Evolutionary conservation across 2,888 invertebrate species (phyloP).

Genomic region (Tiliacea aurago): DNA sequence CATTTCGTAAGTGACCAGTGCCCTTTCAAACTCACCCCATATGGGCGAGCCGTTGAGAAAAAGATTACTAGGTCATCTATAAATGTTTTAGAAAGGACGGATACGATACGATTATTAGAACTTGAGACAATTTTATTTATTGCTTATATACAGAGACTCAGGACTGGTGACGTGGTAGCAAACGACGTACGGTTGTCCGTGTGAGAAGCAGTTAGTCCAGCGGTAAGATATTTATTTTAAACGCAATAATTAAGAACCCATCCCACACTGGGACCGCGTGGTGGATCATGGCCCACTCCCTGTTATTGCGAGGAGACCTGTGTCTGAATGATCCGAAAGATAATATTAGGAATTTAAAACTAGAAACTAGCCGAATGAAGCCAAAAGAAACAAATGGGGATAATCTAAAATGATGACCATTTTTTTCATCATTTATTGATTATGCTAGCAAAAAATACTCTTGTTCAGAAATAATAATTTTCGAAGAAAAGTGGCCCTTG

Average conservation of each 20-base stretch:
- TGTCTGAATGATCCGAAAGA: neutral
- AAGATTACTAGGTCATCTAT: slow-evolving; percentile 66
- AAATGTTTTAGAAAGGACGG: slow-evolving; percentile 41
- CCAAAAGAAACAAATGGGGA: neutral
- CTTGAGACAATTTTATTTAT: neutral
- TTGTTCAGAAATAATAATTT: neutral
- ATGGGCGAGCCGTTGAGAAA: slow-evolving; percentile 52
- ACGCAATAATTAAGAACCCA: neutral
- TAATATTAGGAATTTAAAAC: neutral
- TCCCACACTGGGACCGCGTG: neutral
- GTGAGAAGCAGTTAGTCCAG: no score
- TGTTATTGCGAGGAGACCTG: no score
- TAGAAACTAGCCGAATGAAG: neutral
- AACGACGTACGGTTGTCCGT: no score
- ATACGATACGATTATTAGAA: slow-evolving; percentile 9
- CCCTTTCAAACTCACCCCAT: slow-evolving; percentile 65
- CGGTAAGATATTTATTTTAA: neutral
- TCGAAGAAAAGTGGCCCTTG: neutral
- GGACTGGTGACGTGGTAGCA: no score
- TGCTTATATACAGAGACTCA: no score
- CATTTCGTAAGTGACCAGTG: slow-evolving; percentile 65
- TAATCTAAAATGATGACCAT: neutral
- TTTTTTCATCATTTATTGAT: neutral
- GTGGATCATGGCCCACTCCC: neutral
- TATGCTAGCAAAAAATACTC: no score